phyloP scores from a whole-genome alignment of 2,888 invertebrate species.

The Ophraella communa region DNA sequence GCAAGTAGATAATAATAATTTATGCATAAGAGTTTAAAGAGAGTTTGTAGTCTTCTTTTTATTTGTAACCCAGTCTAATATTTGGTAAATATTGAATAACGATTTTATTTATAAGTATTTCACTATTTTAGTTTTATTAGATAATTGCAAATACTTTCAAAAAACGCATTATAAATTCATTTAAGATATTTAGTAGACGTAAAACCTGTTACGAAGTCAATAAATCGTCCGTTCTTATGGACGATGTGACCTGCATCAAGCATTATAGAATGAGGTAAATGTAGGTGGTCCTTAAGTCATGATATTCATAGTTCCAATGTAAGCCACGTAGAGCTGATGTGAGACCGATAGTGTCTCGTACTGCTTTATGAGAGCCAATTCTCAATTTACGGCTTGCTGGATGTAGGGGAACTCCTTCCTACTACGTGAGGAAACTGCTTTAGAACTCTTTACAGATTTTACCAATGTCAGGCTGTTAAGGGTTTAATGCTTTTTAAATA shows the following conservation, averaged over 20 bases:
- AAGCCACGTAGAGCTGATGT: conserved; percentile 58
- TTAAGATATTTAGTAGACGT: conserved; percentile 22
- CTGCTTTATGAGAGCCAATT: conserved; percentile 57
- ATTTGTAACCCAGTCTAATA: no score
- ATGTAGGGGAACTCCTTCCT: conserved; percentile 48
- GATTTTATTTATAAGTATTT: no score
- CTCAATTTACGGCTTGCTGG: conserved; percentile 56
- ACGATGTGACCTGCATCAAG: conserved; percentile 35
- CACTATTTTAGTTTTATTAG: no score
- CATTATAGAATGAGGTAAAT: conserved; percentile 33
- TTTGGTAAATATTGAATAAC: neutral
- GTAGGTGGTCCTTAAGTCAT: conserved; percentile 33
- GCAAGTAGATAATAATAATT: no score
- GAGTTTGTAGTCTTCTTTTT: no score
- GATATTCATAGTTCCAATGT: conserved; percentile 57
- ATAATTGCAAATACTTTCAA: conserved; percentile 17
- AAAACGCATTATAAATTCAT: neutral
- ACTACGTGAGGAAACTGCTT: conserved; percentile 56
- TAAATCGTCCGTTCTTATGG: conserved; percentile 34
- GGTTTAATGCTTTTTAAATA: conserved; percentile 16
- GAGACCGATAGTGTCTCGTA: conserved; percentile 58
- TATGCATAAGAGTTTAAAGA: no score
- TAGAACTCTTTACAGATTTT: conserved; percentile 51
- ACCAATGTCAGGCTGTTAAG: conserved; percentile 57
- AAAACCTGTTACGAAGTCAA: conserved; percentile 29